A percentile compares a stretch with the other conserved stretches of the same genome.
These are phyloP conservation scores for Loris lydekkerianus DNA, from an alignment of 2,797 vertebrate species.

Conservation along the genomic window DNA sequence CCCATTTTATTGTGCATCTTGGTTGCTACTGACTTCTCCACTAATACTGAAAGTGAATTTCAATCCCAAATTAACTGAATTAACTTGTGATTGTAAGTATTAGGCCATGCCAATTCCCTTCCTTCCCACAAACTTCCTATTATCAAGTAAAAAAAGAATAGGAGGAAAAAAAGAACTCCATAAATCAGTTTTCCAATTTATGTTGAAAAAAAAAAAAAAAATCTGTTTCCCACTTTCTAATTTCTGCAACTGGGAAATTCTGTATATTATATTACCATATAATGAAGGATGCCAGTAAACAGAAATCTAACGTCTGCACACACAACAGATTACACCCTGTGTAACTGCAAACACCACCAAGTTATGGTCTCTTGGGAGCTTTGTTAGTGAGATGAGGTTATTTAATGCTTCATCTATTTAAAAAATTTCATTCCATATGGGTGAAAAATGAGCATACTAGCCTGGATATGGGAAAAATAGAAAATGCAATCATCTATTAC, in stretches of 20 bases:
- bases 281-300: constrained; percentile 79
- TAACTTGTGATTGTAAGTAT: constrained; percentile 38
- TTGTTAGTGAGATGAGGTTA: constrained; percentile 78
- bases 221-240: constrained; percentile 75
- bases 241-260: constrained; percentile 77
- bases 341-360: constrained; percentile 74
- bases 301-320: constrained; percentile 74
- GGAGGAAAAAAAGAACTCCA: constrained; percentile 19
- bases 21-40: not conserved
- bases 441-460: constrained; percentile 72
- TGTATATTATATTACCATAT: constrained; percentile 68
- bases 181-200: constrained; percentile 74
- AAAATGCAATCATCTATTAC: constrained; percentile 65
- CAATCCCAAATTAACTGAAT: constrained; percentile 58
- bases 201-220: constrained; percentile 67
- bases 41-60: constrained; percentile 38
- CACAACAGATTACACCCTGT: constrained; percentile 60
- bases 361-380: constrained; percentile 71
- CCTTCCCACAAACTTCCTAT: constrained; percentile 42
- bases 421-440: constrained; percentile 77
- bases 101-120: not conserved
- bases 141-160: constrained; percentile 8
- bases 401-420: constrained; percentile 78
- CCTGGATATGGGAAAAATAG: constrained; percentile 62
- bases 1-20: not conserved